These are phyloP conservation scores for Macropis europaea DNA, from an alignment of 2,888 invertebrate species.

Conservation along the genomic window DNA sequence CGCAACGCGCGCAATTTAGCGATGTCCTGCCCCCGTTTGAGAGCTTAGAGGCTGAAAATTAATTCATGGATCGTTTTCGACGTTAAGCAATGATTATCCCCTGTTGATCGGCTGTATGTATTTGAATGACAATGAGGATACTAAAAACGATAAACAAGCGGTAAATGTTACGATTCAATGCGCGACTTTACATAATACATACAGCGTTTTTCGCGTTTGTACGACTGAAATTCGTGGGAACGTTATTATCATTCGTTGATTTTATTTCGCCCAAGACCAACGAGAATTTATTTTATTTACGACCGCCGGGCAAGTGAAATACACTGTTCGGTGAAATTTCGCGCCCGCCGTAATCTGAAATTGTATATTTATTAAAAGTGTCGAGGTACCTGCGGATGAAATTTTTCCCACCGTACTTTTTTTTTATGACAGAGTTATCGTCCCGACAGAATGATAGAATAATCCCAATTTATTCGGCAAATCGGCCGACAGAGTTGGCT, in stretches of 20 bases:
- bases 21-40: slow-evolving; percentile 1
- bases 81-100: neutral
- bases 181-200: no score
- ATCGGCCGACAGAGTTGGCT: slow-evolving; percentile 43
- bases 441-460: slow-evolving; percentile 38
- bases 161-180: slow-evolving; percentile 14
- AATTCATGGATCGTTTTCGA: neutral
- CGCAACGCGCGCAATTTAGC: neutral
- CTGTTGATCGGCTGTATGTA: neutral
- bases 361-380: slow-evolving; percentile 23
- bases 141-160: neutral
- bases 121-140: neutral
- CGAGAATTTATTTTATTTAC: slow-evolving; percentile 25
- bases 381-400: neutral
- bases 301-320: neutral
- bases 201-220: no score
- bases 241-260: slow-evolving; percentile 5
- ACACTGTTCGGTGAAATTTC: slow-evolving; percentile 7
- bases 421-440: slow-evolving; percentile 20
- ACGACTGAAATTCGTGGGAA: no score
- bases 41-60: neutral
- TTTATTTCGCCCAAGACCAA: neutral
- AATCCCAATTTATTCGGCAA: slow-evolving; percentile 42
- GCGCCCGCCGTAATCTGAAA: neutral
- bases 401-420: neutral